These are phyloP conservation scores for Pseudomyrmex concolor DNA, from an alignment of 1,140 invertebrate species.

Conservation along the genomic window DNA sequence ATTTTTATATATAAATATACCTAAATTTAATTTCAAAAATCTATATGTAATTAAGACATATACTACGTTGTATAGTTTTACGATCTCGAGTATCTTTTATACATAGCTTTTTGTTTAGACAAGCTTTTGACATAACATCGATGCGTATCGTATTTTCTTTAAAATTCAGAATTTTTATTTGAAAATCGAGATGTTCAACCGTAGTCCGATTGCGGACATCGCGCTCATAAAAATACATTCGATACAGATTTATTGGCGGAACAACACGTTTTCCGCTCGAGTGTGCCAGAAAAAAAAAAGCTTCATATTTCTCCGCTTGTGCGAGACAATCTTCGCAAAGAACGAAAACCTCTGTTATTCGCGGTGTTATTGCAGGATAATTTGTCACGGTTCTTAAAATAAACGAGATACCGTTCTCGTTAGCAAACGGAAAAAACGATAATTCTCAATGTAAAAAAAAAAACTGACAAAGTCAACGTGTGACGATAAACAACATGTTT, in stretches of 20 bases:
- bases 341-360: background rate
- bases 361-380: background rate
- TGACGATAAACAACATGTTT: background rate
- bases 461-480: background rate
- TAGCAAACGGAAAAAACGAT: background rate
- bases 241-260: slow-evolving; percentile 8
- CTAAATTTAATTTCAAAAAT: no score
- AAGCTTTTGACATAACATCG: background rate
- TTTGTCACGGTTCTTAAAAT: slow-evolving; percentile 4
- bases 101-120: no score
- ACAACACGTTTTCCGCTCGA: background rate
- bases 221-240: slow-evolving; percentile 16
- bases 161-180: background rate
- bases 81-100: background rate
- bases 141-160: background rate
- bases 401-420: background rate
- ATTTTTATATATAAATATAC: no score
- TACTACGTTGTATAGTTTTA: background rate
- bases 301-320: background rate
- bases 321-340: background rate
- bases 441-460: slow-evolving; percentile 11
- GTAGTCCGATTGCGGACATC: background rate
- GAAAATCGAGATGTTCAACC: background rate
- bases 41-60: background rate
- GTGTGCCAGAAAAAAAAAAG: background rate